These are phyloP conservation scores for Arenaria interpres DNA, from an alignment of 2,113 vertebrate genomes.

Conservation along the genomic window DNA sequence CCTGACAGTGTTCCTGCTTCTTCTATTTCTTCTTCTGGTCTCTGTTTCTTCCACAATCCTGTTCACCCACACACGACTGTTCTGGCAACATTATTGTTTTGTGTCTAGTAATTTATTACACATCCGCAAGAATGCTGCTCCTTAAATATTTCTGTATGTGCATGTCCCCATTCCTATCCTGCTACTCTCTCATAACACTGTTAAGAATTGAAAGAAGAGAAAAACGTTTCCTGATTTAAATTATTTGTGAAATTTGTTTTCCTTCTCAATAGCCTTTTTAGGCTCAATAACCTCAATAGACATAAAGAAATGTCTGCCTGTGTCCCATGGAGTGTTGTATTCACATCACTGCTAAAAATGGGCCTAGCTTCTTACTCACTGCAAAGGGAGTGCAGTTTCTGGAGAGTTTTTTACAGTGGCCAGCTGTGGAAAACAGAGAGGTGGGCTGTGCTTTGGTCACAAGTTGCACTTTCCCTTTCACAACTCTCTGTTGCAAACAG, in stretches of 20 bases:
- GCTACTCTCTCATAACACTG: background rate
- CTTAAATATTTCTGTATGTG: background rate
- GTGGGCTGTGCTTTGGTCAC: background rate
- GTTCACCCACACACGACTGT: background rate
- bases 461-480: background rate
- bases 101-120: background rate
- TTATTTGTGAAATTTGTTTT: background rate
- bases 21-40: too few species aligned
- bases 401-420: background rate
- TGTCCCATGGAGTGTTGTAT: background rate
- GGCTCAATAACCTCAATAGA: too few species aligned
- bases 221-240: background rate
- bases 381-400: background rate
- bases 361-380: background rate
- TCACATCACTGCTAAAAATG: background rate
- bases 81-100: background rate
- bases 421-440: background rate
- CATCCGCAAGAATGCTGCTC: background rate
- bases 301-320: background rate
- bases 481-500: background rate
- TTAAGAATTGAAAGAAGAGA: background rate
- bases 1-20: too few species aligned
- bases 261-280: background rate
- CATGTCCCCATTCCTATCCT: fast-evolving
- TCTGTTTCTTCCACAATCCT: too few species aligned